Percentiles rank a stretch among this genome's conserved stretches.
These are phyloP conservation scores for Temnothorax rugatulus DNA, from an alignment of 2,888 invertebrate species.

Conservation along the genomic window DNA sequence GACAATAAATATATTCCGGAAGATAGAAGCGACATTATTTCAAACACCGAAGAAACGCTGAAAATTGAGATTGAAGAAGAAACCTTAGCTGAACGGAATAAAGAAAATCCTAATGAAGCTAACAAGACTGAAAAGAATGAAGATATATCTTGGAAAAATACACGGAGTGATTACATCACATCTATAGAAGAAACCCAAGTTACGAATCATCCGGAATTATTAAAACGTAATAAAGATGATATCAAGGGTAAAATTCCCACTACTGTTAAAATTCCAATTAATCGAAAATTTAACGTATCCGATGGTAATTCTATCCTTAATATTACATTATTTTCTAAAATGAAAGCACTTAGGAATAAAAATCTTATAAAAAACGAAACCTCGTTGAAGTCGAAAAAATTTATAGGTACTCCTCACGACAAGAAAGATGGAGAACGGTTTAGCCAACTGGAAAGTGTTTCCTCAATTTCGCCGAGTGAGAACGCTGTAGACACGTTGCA, in stretches of 20 bases:
- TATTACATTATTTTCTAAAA: not conserved
- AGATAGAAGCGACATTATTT: not conserved
- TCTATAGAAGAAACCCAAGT: not conserved
- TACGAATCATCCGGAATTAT: not conserved
- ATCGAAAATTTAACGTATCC: not conserved
- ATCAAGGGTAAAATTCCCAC: not conserved
- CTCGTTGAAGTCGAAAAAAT: not conserved
- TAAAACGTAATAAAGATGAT: not conserved
- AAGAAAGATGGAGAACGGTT: not conserved
- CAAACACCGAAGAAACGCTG: not conserved
- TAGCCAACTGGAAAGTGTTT: not conserved
- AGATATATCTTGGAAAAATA: not conserved
- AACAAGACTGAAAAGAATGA: not conserved
- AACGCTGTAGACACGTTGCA: not conserved
- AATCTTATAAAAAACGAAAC: not conserved
- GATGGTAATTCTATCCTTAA: not conserved
- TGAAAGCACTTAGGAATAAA: not conserved
- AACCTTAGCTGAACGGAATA: not conserved
- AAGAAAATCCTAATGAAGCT: not conserved
- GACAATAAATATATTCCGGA: not conserved
- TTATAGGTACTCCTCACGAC: not conserved
- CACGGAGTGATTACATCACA: not conserved
- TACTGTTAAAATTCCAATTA: not conserved
- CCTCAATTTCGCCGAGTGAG: not conserved
- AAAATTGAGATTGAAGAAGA: not conserved